These are phyloP conservation scores for Babyrousa celebensis DNA, from an alignment of 2,797 vertebrate species.

Conservation along the genomic window DNA sequence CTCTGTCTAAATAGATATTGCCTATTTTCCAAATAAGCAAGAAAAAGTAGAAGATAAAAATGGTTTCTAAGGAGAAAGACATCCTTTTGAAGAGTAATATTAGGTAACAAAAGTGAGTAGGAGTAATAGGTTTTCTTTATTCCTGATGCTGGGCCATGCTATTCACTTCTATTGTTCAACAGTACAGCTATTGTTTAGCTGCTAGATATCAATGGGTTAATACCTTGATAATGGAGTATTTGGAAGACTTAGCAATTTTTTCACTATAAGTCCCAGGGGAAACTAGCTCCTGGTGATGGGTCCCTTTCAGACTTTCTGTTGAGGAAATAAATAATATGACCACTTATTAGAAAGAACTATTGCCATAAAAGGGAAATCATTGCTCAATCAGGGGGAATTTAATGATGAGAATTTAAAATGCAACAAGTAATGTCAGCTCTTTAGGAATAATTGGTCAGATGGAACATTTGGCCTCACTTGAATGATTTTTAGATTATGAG, in stretches of 20 bases:
- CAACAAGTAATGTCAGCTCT: conserved; percentile 32
- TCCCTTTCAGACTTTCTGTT: background rate
- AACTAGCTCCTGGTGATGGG: background rate
- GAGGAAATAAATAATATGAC: conserved; percentile 15
- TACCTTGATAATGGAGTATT: background rate
- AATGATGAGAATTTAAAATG: conserved; percentile 65
- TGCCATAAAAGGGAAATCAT: background rate
- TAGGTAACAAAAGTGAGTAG: background rate
- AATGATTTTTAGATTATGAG: conserved; percentile 75
- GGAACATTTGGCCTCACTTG: conserved; percentile 71
- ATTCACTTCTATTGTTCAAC: conserved; percentile 28
- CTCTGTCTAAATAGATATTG: background rate
- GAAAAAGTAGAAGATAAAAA: conserved; percentile 22
- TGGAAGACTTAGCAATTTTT: conserved; percentile 37
- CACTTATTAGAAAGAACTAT: background rate
- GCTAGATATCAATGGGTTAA: conserved; percentile 47
- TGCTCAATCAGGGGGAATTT: conserved; percentile 49
- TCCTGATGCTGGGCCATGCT: conserved; percentile 15
- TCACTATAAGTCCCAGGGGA: background rate
- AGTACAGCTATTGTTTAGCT: background rate
- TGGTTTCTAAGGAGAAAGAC: conserved; percentile 39
- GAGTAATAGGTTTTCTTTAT: conserved; percentile 24
- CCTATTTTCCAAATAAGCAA: background rate
- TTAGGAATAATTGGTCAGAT: conserved; percentile 72
- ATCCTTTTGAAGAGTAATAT: background rate